phyloP scores from a whole-genome alignment of 2,113 vertebrate species.

The Chelonoidis abingdonii region DNA sequence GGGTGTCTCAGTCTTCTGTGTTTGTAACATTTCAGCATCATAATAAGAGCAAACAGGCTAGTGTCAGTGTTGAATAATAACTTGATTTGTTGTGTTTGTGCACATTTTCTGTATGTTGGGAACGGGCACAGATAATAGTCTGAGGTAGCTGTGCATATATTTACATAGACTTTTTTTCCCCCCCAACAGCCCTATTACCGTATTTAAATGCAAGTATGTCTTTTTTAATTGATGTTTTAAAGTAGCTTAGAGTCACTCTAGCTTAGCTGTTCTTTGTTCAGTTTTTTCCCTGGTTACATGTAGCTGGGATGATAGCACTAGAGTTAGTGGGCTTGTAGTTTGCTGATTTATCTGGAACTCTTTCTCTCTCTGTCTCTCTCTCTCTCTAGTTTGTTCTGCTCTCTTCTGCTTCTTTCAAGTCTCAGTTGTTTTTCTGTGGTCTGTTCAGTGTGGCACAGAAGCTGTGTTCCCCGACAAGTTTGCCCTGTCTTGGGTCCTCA shows the following conservation, averaged over 20 bases:
- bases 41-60: neutral
- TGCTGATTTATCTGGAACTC: constrained; percentile 41
- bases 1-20: neutral
- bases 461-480: neutral
- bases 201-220: constrained; percentile 90
- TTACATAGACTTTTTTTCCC: constrained; percentile 73
- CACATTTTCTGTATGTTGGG: neutral
- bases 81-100: neutral
- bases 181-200: constrained; percentile 84
- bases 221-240: constrained; percentile 77
- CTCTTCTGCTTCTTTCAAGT: neutral
- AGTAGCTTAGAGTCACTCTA: constrained; percentile 77
- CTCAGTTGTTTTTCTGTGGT: constrained; percentile 28
- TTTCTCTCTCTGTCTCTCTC: neutral
- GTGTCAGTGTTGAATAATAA: fast-evolving
- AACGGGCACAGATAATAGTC: neutral
- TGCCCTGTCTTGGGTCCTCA: neutral
- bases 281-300: constrained; percentile 20
- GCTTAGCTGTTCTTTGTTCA: constrained; percentile 69
- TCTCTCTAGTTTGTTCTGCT: constrained; percentile 11
- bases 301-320: constrained; percentile 74
- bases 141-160: constrained; percentile 37
- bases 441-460: constrained; percentile 54
- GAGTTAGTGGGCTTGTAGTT: constrained; percentile 74
- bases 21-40: neutral